Percentiles rank a stretch among this genome's conserved stretches.
These are phyloP conservation scores for Nipponia nippon DNA, from an alignment of 2,113 vertebrate genomes.

Conservation along the genomic window DNA sequence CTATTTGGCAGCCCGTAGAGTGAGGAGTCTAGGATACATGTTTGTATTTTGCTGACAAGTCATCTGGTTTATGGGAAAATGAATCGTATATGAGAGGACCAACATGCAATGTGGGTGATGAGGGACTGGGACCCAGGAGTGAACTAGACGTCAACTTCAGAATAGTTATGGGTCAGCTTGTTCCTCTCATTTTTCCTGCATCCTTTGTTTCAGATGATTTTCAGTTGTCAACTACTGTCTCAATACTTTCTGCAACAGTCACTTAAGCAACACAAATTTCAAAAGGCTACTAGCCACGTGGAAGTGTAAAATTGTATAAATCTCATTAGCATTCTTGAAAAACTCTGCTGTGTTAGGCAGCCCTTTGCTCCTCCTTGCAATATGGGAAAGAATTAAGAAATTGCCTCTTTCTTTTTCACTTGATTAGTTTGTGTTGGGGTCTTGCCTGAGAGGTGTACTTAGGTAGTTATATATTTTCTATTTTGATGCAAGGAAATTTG, in stretches of 20 bases:
- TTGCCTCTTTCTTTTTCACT: not conserved
- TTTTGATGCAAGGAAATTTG: not conserved
- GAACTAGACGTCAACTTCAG: not conserved
- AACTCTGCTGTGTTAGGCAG: not conserved
- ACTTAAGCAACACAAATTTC: not conserved
- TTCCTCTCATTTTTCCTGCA: not conserved
- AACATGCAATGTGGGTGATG: accelerated
- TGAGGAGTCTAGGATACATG: not conserved
- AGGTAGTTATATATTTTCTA: not conserved
- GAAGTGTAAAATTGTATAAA: slow-evolving; percentile 21
- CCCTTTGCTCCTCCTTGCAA: not conserved
- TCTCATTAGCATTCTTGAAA: slow-evolving; percentile 18
- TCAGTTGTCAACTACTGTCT: not conserved
- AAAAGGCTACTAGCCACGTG: not conserved
- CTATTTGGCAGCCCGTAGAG: not conserved
- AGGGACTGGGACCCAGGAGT: not conserved
- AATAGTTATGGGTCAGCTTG: not conserved
- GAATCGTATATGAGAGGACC: accelerated
- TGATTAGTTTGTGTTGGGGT: not conserved
- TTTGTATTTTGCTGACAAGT: not conserved
- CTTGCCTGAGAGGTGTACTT: not conserved
- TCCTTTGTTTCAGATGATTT: not conserved
- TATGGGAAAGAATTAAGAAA: slow-evolving; percentile 14
- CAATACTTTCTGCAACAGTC: not conserved
- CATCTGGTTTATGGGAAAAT: not conserved